Base-by-base conservation (phyloP, 1,140 invertebrate species). In the Temnothorax curvispinosus region DNA sequence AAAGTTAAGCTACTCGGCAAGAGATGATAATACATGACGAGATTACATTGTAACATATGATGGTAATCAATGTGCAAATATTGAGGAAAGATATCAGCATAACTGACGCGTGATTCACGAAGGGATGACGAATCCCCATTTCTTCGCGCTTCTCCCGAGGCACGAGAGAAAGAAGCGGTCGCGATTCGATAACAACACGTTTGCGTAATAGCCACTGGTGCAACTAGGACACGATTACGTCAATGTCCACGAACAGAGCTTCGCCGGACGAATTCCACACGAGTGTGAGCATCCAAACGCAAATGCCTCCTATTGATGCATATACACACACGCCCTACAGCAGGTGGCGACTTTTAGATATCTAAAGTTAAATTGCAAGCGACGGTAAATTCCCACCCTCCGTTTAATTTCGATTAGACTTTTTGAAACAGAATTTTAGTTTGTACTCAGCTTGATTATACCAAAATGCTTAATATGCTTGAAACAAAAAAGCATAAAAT, bases 191-290 rank as follows among this genome's bases (percentile, higher is more conserved):
- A 75, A 58, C 82, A 78, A 44, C 9, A 67, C 32, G 81, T 90
- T 90, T 87, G 77, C 89, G 89, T 90, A 90, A 90, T 78, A 82
- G 32, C 71, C 21, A 11, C 15, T 56, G 72, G 65, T 21, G 41
- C 56, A 88, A 87, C 87, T 90, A 76, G 88, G 88, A 21, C 84
- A 88, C 76, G 84, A 86, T 89, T 88, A 86, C 87, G 84, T 89
- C 88, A 88, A 88, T 72, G 64, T 52, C 35, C 58, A 47, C 13
- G 71, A 58, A 27, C 50, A 41, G 47, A 85, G 38, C 21, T 21
- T 32, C 47, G 72, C 47, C 72, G 32, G 47, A 76, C 86, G 38
- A 87, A 89, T 89, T 89, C 80, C 86, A 67, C 65, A 52, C 81
- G 65, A 76, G 41, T 18, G 50, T 38, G 38, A 56, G 7, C 41